Percentiles rank a stretch among this genome's conserved stretches.
These are phyloP conservation scores for Anoplophora glabripennis DNA, from an alignment of 1,140 invertebrate species.

Conservation along the genomic window DNA sequence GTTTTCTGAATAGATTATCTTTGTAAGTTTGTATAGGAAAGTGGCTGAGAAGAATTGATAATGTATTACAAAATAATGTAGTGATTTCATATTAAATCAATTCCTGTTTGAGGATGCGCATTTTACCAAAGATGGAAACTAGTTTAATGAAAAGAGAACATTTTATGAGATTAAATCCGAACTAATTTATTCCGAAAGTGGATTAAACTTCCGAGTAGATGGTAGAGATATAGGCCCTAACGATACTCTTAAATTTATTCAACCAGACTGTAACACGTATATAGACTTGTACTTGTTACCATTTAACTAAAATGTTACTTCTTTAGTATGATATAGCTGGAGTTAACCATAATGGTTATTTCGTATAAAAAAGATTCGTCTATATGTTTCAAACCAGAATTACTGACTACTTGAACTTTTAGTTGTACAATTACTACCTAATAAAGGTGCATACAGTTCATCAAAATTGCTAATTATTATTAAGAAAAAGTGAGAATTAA, in stretches of 20 bases:
- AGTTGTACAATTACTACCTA: too few relatives aligned
- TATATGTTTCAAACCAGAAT: too few relatives aligned
- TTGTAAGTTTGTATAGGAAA: too few relatives aligned
- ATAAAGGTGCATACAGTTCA: too few relatives aligned
- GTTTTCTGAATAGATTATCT: too few relatives aligned
- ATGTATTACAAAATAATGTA: slow-evolving; percentile 1
- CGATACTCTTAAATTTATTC: slow-evolving; percentile 24
- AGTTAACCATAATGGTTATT: background rate
- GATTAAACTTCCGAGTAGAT: slow-evolving; percentile 31
- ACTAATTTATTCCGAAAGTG: slow-evolving; percentile 28
- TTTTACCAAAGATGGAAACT: slow-evolving; percentile 25
- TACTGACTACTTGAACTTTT: too few relatives aligned
- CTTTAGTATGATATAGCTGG: background rate
- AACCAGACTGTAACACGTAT: slow-evolving; percentile 15
- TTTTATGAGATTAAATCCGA: slow-evolving; percentile 22
- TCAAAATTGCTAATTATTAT: too few relatives aligned
- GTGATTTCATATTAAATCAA: slow-evolving; percentile 8
- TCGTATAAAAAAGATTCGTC: background rate
- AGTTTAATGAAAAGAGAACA: slow-evolving; percentile 12
- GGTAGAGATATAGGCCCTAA: slow-evolving; percentile 19
- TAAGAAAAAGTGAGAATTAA: too few relatives aligned
- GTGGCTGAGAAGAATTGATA: too few relatives aligned
- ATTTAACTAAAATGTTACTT: slow-evolving; percentile 7
- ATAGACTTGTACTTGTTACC: slow-evolving; percentile 7
- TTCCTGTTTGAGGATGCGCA: slow-evolving; percentile 8